Percentiles rank a stretch among this genome's conserved stretches.
Evolutionary conservation across 1,140 invertebrate genomes (phyloP).

Genomic region (Papilio polyxenes): DNA sequence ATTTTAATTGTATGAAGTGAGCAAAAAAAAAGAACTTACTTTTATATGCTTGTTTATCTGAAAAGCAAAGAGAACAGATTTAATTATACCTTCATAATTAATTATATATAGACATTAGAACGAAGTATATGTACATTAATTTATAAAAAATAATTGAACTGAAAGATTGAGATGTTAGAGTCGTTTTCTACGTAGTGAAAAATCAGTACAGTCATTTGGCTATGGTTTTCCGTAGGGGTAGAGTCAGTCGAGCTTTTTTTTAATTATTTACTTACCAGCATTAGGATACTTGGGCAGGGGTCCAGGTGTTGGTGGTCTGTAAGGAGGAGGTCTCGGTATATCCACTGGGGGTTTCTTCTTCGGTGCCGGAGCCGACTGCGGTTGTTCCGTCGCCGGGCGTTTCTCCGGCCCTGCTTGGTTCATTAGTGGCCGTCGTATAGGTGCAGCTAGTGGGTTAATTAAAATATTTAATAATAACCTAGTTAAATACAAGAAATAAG

Average conservation of each 20-base stretch:
- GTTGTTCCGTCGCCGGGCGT: neutral
- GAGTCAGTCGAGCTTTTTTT: no score
- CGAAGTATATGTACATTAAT: no score
- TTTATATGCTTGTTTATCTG: slow-evolving; percentile 36
- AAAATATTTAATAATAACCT: no score
- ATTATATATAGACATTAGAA: no score
- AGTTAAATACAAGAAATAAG: no score
- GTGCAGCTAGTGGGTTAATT: neutral
- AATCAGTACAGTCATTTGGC: no score
- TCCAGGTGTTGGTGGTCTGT: neutral
- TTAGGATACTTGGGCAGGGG: slow-evolving; percentile 30
- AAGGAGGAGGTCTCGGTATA: neutral
- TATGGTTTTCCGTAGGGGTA: no score
- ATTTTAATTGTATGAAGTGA: neutral
- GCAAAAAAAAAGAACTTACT: slow-evolving; percentile 17
- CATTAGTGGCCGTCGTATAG: neutral
- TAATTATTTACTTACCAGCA: neutral
- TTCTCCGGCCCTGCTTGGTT: neutral
- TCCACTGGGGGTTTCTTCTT: neutral
- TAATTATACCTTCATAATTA: neutral
- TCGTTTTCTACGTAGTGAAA: no score
- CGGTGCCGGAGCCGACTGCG: neutral
- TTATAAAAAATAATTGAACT: no score
- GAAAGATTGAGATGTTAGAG: no score
- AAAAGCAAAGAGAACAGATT: slow-evolving; percentile 20